Base-by-base conservation (phyloP, 2,113 vertebrate species). In the Vireo altiloquus region DNA sequence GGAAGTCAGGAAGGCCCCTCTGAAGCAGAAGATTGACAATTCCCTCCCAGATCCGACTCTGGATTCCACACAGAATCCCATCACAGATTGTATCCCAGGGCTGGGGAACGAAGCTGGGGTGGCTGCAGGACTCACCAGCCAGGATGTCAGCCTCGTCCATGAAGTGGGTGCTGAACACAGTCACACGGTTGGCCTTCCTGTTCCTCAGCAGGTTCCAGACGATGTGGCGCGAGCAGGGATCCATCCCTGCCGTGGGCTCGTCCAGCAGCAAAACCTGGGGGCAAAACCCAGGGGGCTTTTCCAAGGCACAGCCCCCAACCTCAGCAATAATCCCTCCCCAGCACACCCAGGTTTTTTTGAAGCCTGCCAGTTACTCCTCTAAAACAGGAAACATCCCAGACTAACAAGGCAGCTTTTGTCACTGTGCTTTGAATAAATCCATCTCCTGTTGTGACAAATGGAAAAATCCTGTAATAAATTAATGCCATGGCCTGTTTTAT, bases 81-180 rank as follows among this genome's bases (percentile, higher is more conserved):
- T n/a, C n/a, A n/a, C n/a, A 16, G 4, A 1, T 0, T 0, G 5
- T 1, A 5, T 0, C 5, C 40, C 10, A 6, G 0, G 2, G 66
- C 37, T 8, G 37, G 30, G n/a, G 39, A 40, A 40, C 10, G 39
- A 40, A 13, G 39, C 50, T 17, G 7, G 53, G 39, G 4, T 0
- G 1, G 17, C 1, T 8, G 70, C 53, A 74, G 85, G 53, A 49
- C 96, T 93, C 93, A 99, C 99, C 99, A 46, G 99, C 99, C 3
- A 99, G 98, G 84, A 99, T 99, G 93, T 99, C 99, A 0, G 99
- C 99, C 97, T 99, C 99, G 16, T 99, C 99, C 99, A 99, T 99
- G 97, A 99, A 99, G 96, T 99, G 99, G 6, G 99, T 99, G 96
- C 98, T 99, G 93, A 99, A 98, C 10, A 99, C 98, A 0, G 98